phyloP scores from a whole-genome alignment of 1,140 invertebrate species.

The Drosophila ananassae region DNA sequence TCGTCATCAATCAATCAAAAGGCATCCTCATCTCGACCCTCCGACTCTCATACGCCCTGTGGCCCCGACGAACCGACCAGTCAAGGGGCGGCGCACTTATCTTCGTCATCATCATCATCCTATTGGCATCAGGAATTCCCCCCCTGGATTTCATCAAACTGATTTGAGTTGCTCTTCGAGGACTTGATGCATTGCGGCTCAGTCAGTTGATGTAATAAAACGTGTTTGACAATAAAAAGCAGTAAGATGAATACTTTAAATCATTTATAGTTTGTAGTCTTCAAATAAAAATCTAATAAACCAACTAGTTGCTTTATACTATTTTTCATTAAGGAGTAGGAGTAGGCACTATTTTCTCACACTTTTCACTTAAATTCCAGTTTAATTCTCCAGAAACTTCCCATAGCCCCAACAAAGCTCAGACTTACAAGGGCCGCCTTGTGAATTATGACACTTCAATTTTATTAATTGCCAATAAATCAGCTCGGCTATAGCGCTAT shows the following conservation, averaged over 20 bases:
- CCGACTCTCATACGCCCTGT: slow-evolving; percentile 58
- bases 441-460: slow-evolving; percentile 80
- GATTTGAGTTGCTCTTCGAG: slow-evolving; percentile 19
- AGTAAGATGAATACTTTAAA: background rate
- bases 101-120: slow-evolving; percentile 41
- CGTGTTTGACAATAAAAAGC: background rate
- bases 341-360: background rate
- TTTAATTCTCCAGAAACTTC: background rate
- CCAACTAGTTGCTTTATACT: too few relatives aligned
- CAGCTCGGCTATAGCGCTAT: slow-evolving; percentile 58
- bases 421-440: slow-evolving; percentile 22
- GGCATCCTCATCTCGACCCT: background rate
- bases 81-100: slow-evolving; percentile 54
- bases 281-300: background rate
- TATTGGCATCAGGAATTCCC: slow-evolving; percentile 14
- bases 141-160: slow-evolving; percentile 31
- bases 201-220: slow-evolving; percentile 29
- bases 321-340: too few relatives aligned
- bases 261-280: background rate
- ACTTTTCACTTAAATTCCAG: too few relatives aligned
- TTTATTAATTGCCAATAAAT: slow-evolving; percentile 84
- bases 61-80: slow-evolving; percentile 37
- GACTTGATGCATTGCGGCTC: slow-evolving; percentile 24
- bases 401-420: background rate
- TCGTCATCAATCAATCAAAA: slow-evolving; percentile 74